Conservation (phyloP, 1,140 invertebrate species). For the Brachionus paranguensis region DNA sequence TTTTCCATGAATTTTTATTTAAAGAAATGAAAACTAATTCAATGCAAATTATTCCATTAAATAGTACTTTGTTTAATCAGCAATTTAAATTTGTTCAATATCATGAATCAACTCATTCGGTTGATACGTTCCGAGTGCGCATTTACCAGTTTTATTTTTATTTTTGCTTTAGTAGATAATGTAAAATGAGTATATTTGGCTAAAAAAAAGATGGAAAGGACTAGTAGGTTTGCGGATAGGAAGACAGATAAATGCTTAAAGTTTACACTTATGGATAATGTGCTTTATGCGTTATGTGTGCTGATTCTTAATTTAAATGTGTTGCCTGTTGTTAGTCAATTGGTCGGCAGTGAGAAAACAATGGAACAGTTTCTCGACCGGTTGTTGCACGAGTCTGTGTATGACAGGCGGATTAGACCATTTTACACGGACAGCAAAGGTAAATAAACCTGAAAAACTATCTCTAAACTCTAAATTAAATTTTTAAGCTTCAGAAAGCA, state of each 20-base stretch:
- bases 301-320: constrained; percentile 8
- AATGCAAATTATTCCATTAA: constrained; percentile 1
- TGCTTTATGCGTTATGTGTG: not conserved
- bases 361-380: constrained; percentile 40
- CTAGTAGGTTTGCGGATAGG: not conserved
- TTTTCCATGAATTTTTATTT: not conserved
- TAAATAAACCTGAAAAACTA: not conserved
- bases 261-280: not conserved
- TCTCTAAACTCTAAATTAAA: not conserved
- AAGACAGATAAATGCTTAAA: not conserved
- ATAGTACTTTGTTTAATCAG: not conserved
- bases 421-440: constrained; percentile 36
- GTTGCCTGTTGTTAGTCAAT: constrained; percentile 30
- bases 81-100: not conserved
- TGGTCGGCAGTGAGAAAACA: constrained; percentile 30
- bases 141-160: not conserved
- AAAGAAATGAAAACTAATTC: not conserved
- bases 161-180: not conserved
- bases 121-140: not conserved
- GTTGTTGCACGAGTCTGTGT: constrained; percentile 27
- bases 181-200: not conserved
- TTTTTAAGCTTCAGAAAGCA: not conserved
- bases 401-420: constrained; percentile 29
- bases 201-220: not conserved
- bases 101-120: not conserved